phyloP scores from a whole-genome alignment of 2,113 vertebrate species.

The Daphoenositta chrysoptera region DNA sequence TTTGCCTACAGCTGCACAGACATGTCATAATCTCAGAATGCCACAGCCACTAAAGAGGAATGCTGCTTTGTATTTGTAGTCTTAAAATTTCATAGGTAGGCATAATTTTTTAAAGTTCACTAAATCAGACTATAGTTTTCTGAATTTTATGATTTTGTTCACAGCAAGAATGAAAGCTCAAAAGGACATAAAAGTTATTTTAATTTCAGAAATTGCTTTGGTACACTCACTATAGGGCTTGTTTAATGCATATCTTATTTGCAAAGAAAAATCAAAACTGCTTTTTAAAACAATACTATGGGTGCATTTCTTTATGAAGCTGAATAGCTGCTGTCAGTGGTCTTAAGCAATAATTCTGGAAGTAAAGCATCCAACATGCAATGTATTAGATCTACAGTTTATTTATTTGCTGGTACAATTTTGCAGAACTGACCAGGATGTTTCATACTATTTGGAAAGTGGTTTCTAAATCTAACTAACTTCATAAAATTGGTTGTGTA shows the following conservation, averaged over 20 bases:
- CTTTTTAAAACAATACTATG: neutral
- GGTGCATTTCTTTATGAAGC: neutral
- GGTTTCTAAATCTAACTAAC: neutral
- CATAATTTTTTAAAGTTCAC: neutral
- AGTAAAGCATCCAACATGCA: slow-evolving; percentile 34
- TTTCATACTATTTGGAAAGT: neutral
- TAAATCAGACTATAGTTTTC: neutral
- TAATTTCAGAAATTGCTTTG: neutral
- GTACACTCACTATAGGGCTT: neutral
- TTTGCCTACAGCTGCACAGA: neutral
- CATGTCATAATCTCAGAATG: neutral
- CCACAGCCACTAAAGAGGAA: neutral
- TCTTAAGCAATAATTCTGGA: neutral
- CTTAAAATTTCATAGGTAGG: neutral
- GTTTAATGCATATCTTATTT: neutral
- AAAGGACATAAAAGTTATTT: neutral
- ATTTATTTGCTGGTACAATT: slow-evolving; percentile 39
- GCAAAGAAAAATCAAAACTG: neutral
- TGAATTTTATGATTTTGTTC: neutral
- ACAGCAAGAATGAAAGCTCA: neutral
- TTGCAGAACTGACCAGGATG: neutral
- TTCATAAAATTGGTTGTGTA: neutral
- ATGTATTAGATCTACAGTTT: slow-evolving; percentile 1
- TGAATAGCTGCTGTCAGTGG: neutral
- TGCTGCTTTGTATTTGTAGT: neutral